These are phyloP conservation scores for Telenomus remus DNA, from an alignment of 1,140 invertebrate genomes.

Conservation along the genomic window DNA sequence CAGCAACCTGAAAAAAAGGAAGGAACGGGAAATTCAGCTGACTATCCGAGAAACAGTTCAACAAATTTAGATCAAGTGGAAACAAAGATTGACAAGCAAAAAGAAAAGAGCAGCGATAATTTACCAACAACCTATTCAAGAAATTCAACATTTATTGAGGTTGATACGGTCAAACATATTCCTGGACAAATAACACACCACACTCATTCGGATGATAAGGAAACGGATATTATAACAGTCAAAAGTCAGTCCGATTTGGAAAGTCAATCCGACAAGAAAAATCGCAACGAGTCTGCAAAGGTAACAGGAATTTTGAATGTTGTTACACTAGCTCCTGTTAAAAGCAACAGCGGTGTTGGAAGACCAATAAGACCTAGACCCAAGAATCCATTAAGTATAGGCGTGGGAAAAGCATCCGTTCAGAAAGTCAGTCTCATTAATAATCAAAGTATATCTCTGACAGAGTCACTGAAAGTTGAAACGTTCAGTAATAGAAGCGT, in stretches of 20 bases:
- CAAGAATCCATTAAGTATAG: conserved; percentile 41
- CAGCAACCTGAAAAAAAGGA: conserved; percentile 2
- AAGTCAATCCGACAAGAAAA: conserved; percentile 28
- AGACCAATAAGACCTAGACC: conserved; percentile 67
- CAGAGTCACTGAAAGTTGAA: no score
- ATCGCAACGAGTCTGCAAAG: conserved; percentile 70
- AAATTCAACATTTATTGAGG: conserved; percentile 68
- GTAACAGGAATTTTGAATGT: conserved; percentile 65
- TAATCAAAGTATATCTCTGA: no score
- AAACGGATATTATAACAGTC: conserved; percentile 23
- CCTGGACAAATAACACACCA: conserved; percentile 52
- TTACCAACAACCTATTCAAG: conserved; percentile 28
- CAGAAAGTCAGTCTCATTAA: no score
- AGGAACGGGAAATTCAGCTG: no score
- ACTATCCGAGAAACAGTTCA: neutral
- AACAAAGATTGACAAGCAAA: no score
- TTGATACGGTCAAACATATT: conserved; percentile 66
- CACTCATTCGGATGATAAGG: conserved; percentile 4
- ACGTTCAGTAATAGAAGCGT: neutral
- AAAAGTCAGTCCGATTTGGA: conserved; percentile 19
- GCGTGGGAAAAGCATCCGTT: conserved; percentile 46
- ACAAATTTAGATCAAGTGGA: neutral
- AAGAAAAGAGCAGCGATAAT: conserved; percentile 2
- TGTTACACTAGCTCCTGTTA: conserved; percentile 67
- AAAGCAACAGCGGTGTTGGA: conserved; percentile 67